These are phyloP conservation scores for Ursus arctos DNA, from an alignment of 2,113 vertebrate species.

Conservation along the genomic window DNA sequence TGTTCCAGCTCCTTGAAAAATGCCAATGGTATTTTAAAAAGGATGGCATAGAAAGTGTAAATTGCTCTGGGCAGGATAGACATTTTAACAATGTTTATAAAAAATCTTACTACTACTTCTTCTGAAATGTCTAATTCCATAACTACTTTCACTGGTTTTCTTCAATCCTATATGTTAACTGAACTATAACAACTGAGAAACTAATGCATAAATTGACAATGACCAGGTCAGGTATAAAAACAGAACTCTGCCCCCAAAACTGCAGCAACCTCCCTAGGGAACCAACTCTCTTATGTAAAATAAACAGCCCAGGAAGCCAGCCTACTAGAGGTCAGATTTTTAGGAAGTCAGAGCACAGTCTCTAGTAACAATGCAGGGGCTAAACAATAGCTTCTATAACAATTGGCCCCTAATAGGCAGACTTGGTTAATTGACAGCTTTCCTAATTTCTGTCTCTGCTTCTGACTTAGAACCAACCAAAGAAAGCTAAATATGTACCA, in stretches of 20 bases:
- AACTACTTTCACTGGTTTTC: background rate
- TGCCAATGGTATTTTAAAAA: no score
- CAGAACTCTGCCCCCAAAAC: background rate
- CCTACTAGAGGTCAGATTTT: background rate
- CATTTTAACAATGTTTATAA: background rate
- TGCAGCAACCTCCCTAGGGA: background rate
- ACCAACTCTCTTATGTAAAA: background rate
- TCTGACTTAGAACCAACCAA: background rate
- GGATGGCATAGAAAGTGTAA: no score
- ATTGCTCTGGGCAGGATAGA: no score
- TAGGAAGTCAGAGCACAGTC: background rate
- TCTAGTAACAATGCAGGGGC: background rate
- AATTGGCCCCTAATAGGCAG: background rate
- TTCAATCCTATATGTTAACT: background rate
- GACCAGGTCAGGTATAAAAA: background rate
- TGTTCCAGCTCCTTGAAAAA: no score
- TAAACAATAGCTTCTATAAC: background rate
- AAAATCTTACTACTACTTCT: background rate
- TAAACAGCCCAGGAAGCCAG: background rate
- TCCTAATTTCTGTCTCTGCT: background rate
- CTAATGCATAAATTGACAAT: background rate
- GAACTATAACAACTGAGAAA: background rate
- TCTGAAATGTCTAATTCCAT: background rate
- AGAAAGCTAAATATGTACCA: background rate
- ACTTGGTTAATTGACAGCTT: background rate